Base-by-base conservation (phyloP, 2,113 vertebrate genomes). In the Jaculus jaculus region DNA sequence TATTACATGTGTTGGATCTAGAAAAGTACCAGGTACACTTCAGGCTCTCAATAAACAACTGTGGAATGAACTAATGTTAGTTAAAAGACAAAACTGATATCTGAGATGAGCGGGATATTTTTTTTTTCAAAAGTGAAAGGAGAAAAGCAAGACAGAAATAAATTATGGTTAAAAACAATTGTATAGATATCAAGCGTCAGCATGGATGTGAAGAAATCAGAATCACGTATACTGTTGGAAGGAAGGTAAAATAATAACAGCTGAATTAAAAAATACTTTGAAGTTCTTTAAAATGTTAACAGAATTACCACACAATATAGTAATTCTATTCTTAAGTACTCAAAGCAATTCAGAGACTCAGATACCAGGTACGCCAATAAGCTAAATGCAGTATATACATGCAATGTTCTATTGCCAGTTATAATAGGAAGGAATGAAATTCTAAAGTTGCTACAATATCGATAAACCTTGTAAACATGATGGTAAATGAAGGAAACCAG, bases 101-200 rank as follows among this genome's bases (percentile, higher is more conserved):
- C n/a, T 81, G 47, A 92, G 21, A 90, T 84, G 26, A 79, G 2
- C 65, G 84, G 61, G 7, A 18, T 9, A 58, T 51, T 75, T 69
- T 83, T 69, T 83, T 66, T 34, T 39, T 47, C 42, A 47, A 47
- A 47, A 18, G 26, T 61, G 11, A 58, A 77, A 91, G 16, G 16
- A 30, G 92, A 20, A 34, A 77, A 58, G 7, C 54, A 73, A 72
- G 28, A 74, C 23, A 74, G 1, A 63, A 90, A 87, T 16, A 92
- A 51, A 78, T 58, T 94, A 16, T 88, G 39, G 9, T 89, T 85
- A 74, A 94, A 90, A 83, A 82, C 71, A 83, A 74, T 18, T 87
- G 30, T 71, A 68, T 88, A 78, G 24, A 84, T 51, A 69, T 6
- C 58, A 84, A 84, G 37, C 72, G 63, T 51, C 75, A 81, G 63